Base-by-base conservation (phyloP, 2,888 invertebrate species). In the Mayetiola destructor region DNA sequence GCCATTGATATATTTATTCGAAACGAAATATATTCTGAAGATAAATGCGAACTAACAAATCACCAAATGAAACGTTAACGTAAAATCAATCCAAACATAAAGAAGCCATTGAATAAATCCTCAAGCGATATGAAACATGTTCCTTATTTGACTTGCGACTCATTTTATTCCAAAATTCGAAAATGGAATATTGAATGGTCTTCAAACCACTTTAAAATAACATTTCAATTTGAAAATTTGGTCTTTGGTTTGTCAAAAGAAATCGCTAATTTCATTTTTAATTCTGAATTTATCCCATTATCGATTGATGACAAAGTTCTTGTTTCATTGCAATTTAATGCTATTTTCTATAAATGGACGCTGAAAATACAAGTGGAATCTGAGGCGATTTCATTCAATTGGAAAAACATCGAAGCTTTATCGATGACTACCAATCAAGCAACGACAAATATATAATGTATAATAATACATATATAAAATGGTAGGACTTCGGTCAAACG, bases 291-390 rank as follows among this genome's bases (percentile, higher is more conserved):
- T n/a, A n/a, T n/a, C n/a, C n/a, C n/a, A n/a, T n/a, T n/a, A 27
- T 48, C 27, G 48, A 48, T 48, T 48, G 48, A 48, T 48, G 48
- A 27, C 27, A 48, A 48, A 48, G 48, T 48, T 48, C 48, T 27
- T 48, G 48, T 48, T 48, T 48, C 48, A 48, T 48, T 48, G 48
- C 48, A n/a, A 27, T 48, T 48, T 48, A 48, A 48, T 48, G 27
- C 23, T 23, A 48, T 48, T 48, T 48, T n/a, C n/a, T n/a, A n/a
- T n/a, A n/a, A n/a, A n/a, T n/a, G n/a, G n/a, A n/a, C n/a, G n/a
- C n/a, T n/a, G n/a, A n/a, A n/a, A n/a, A n/a, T n/a, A n/a, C n/a
- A n/a, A n/a, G n/a, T n/a, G n/a, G n/a, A n/a, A n/a, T n/a, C n/a
- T n/a, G n/a, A n/a, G n/a, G n/a, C n/a, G n/a, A n/a, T n/a, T n/a